Evolutionary conservation across 1,140 invertebrate species (phyloP).

Genomic region (Protaetia brevitarsis): DNA sequence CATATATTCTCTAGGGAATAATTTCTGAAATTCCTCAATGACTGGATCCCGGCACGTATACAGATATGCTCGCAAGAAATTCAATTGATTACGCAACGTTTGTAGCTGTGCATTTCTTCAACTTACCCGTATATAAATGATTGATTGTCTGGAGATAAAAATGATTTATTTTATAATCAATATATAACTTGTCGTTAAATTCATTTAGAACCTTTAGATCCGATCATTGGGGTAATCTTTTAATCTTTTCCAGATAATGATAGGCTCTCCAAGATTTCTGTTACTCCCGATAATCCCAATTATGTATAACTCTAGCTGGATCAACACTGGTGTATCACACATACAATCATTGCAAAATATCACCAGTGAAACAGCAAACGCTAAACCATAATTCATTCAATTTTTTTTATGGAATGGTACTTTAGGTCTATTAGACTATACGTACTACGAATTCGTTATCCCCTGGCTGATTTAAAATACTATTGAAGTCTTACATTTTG

Average conservation of each 20-base stretch:
- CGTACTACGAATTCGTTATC: constrained; percentile 36
- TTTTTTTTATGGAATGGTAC: constrained; percentile 23
- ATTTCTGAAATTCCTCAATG: constrained; percentile 77
- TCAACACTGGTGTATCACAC: constrained; percentile 72
- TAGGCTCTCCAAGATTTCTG: constrained; percentile 69
- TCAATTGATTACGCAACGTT: constrained; percentile 76
- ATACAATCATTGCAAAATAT: constrained; percentile 88
- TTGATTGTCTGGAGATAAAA: constrained; percentile 52
- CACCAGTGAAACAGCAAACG: constrained; percentile 80
- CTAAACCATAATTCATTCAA: constrained; percentile 51
- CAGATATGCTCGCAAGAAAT: constrained; percentile 81
- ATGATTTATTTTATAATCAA: neutral
- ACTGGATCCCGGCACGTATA: constrained; percentile 83
- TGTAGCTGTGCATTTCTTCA: constrained; percentile 52
- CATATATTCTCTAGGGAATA: constrained; percentile 81
- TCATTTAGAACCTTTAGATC: constrained; percentile 60
- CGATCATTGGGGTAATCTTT: constrained; percentile 73
- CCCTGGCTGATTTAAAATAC: neutral
- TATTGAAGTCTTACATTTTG: constrained; percentile 62
- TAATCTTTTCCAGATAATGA: constrained; percentile 71
- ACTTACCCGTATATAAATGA: constrained; percentile 45
- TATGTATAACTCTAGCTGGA: constrained; percentile 88
- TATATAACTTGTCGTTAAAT: too few relatives aligned
- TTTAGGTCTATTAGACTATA: constrained; percentile 10
- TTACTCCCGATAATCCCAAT: constrained; percentile 91